Base-by-base conservation (phyloP, 2,113 vertebrate species). In the Corythornis vintsioides region DNA sequence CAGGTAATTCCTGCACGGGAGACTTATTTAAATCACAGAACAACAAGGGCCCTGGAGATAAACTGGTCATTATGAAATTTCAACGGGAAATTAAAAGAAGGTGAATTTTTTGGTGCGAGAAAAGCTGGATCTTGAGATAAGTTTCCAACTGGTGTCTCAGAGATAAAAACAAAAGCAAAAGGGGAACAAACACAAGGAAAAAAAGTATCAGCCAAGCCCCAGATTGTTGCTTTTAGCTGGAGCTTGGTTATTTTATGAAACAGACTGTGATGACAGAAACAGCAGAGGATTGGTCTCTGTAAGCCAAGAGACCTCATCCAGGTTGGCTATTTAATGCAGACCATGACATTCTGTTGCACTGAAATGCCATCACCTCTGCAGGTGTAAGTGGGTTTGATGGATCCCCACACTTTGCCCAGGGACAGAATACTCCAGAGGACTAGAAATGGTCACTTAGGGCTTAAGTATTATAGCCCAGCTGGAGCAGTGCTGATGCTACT, bases 141-240 rank as follows among this genome's bases (percentile, higher is more conserved):
- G 5, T 3, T 86, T 73, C 28, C n/a, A 61, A 31, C 7, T 5
- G 6, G 53, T 17, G 75, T 4, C 64, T 21, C 5, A 14, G 10
- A 83, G 53, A 11, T 28, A 71, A 91, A 86, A 88, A 65, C 22
- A 91, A 86, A 88, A 65, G 38, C 38, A n/a, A 31, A n/a, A 5
- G 17, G 14, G 15, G 10, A 12, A 7, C 20, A 7, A 0, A 7
- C 1, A 38, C 6, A 38, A 16, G 28, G 8, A 1, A 66, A 81
- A 67, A 72, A 50, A 29, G 38, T 3, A 45, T 13, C 63, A 79
- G 3, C 16, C 28, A 28, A 42, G 33, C 60, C 5, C 7, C 21
- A 66, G 5, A 21, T 19, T 31, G 50, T 28, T 63, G 61, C 16
- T 92, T 82, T 67, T 28, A 67, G 10, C 4, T 75, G 22, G 12